phyloP scores from a whole-genome alignment of 2,888 invertebrate genomes.

The Erebia epiphron region DNA sequence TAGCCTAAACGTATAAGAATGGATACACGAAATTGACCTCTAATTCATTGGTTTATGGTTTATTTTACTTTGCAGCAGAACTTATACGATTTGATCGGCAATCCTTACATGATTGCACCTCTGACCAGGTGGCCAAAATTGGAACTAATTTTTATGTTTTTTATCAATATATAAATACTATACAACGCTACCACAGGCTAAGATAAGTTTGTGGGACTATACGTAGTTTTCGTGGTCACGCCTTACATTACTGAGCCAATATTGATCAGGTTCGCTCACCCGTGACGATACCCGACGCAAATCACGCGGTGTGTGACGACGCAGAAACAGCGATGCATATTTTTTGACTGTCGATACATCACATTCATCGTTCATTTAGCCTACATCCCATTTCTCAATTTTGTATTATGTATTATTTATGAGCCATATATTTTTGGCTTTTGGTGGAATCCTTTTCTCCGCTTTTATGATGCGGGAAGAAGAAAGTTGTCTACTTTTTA shows the following conservation, averaged over 20 bases:
- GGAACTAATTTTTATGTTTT: too few species aligned
- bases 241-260: conserved; percentile 42
- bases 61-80: too few species aligned
- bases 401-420: conserved; percentile 36
- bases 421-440: conserved; percentile 19
- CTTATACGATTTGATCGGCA: too few species aligned
- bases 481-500: background rate
- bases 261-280: conserved; percentile 46
- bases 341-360: conserved; percentile 37
- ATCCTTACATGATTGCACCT: too few species aligned
- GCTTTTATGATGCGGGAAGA: background rate
- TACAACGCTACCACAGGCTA: too few species aligned
- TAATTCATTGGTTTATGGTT: too few species aligned
- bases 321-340: conserved; percentile 41
- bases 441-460: background rate
- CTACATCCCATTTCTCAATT: conserved; percentile 36
- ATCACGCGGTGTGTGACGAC: conserved; percentile 43
- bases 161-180: too few species aligned
- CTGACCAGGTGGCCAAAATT: too few species aligned
- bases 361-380: conserved; percentile 39
- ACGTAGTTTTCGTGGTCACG: conserved; percentile 28
- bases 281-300: conserved; percentile 45
- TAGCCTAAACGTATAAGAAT: too few species aligned
- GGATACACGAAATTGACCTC: too few species aligned
- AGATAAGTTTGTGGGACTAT: too few species aligned